A percentile compares a stretch with the other conserved stretches of the same genome.
Conservation (phyloP, 2,888 invertebrate genomes). For the Sarcophaga rosellei region DNA sequence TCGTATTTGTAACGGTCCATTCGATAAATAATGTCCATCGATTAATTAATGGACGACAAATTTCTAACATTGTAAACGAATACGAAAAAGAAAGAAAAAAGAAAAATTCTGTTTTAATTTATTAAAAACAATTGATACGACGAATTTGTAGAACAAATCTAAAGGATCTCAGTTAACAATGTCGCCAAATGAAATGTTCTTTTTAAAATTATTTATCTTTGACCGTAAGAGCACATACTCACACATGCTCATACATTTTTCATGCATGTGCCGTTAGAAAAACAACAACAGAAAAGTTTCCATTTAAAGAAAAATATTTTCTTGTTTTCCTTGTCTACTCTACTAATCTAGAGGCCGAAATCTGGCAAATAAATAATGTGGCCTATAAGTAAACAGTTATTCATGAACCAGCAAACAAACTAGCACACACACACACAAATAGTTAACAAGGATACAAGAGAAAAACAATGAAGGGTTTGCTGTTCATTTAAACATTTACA, state of each 20-base stretch:
- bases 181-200: constrained; percentile 53
- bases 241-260: background rate
- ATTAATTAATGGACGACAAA: constrained; percentile 66
- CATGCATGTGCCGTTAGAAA: background rate
- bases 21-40: constrained; percentile 62
- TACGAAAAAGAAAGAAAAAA: background rate
- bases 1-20: constrained; percentile 13
- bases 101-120: constrained; percentile 55
- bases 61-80: constrained; percentile 20
- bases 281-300: constrained; percentile 25
- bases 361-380: constrained; percentile 61
- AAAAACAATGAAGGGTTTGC: background rate
- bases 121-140: constrained; percentile 39
- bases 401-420: background rate
- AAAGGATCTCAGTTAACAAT: constrained; percentile 37
- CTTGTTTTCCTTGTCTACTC: background rate
- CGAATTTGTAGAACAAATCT: constrained; percentile 36
- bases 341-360: constrained; percentile 58
- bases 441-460: background rate
- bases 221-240: constrained; percentile 21
- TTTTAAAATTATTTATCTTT: constrained; percentile 60
- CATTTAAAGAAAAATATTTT: constrained; percentile 32
- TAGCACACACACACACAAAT: constrained; percentile 8
- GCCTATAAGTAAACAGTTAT: constrained; percentile 40
- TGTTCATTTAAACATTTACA: background rate